Evolutionary conservation across 2,113 vertebrate genomes (phyloP).

Genomic region (Oxyruncus cristatus): DNA sequence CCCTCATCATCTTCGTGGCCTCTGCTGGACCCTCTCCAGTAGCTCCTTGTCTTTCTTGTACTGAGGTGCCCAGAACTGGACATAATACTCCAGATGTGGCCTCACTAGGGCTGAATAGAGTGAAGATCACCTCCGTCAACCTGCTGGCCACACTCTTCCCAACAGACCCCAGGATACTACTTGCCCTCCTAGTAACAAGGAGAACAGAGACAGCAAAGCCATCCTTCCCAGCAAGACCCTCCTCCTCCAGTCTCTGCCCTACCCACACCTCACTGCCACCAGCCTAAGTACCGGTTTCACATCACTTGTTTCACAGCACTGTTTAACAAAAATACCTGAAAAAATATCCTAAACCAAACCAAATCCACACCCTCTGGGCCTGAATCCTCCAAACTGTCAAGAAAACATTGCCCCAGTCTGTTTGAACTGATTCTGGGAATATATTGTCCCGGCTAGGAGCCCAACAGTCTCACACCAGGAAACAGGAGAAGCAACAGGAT

Average conservation of each 20-base stretch:
- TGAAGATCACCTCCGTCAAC: not conserved
- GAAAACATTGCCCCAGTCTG: too few relatives aligned
- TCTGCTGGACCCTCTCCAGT: not conserved
- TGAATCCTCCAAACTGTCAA: fast-evolving
- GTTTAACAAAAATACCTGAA: fast-evolving
- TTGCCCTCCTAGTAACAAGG: not conserved
- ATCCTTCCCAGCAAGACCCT: fast-evolving
- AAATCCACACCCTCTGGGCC: too few relatives aligned
- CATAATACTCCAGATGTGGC: not conserved
- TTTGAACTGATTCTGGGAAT: not conserved
- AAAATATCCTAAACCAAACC: not conserved
- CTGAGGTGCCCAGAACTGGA: too few relatives aligned
- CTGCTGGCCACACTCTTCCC: not conserved
- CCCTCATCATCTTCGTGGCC: not conserved
- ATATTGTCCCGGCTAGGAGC: too few relatives aligned
- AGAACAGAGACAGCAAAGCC: not conserved
- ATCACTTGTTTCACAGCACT: too few relatives aligned
- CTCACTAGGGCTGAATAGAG: not conserved
- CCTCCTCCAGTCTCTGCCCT: not conserved
- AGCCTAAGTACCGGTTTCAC: not conserved
- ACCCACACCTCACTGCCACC: fast-evolving
- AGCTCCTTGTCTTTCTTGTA: not conserved
- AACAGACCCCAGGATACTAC: fast-evolving
- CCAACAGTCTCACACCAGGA: fast-evolving
- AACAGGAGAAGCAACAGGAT: not conserved